phyloP scores from a whole-genome alignment of 2,888 invertebrate species.

The Synergus itoensis region DNA sequence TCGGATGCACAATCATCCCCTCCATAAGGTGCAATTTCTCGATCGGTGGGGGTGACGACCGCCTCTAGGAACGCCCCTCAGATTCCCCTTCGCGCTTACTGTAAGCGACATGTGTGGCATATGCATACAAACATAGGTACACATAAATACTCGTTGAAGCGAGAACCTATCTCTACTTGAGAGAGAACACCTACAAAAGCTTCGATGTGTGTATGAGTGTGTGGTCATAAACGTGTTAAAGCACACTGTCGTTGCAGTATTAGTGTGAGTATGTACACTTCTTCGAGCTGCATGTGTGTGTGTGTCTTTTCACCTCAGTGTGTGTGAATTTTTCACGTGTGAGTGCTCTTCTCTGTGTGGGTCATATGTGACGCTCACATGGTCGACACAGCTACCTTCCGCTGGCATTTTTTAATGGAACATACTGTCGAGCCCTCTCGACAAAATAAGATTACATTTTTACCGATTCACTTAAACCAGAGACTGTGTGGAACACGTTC shows the following conservation, averaged over 20 bases:
- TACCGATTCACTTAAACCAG: slow-evolving; percentile 10
- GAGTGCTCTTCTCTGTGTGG: neutral
- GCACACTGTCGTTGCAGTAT: slow-evolving; percentile 20
- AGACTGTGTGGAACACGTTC: neutral
- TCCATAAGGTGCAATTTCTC: slow-evolving; percentile 56
- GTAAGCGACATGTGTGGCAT: slow-evolving; percentile 46
- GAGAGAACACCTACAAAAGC: slow-evolving; percentile 1
- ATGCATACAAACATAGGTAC: slow-evolving; percentile 45
- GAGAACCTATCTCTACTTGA: slow-evolving; percentile 32
- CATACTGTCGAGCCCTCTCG: slow-evolving; percentile 44
- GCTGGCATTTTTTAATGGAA: slow-evolving; percentile 55
- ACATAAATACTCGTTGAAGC: slow-evolving; percentile 43
- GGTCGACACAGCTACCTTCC: slow-evolving; percentile 25
- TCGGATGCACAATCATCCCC: slow-evolving; percentile 49
- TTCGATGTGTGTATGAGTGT: neutral
- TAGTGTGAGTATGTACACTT: neutral
- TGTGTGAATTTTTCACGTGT: neutral
- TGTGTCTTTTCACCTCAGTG: neutral
- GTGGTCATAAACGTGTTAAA: slow-evolving; percentile 28
- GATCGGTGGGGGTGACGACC: slow-evolving; percentile 73
- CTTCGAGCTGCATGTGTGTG: neutral
- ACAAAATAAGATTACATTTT: slow-evolving; percentile 51
- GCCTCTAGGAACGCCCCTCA: slow-evolving; percentile 78
- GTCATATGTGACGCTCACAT: neutral
- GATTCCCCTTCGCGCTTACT: slow-evolving; percentile 61